Percentiles rank a stretch among this genome's conserved stretches.
phyloP scores from a whole-genome alignment of 2,797 vertebrate species.

The Anomalospiza imberbis region DNA sequence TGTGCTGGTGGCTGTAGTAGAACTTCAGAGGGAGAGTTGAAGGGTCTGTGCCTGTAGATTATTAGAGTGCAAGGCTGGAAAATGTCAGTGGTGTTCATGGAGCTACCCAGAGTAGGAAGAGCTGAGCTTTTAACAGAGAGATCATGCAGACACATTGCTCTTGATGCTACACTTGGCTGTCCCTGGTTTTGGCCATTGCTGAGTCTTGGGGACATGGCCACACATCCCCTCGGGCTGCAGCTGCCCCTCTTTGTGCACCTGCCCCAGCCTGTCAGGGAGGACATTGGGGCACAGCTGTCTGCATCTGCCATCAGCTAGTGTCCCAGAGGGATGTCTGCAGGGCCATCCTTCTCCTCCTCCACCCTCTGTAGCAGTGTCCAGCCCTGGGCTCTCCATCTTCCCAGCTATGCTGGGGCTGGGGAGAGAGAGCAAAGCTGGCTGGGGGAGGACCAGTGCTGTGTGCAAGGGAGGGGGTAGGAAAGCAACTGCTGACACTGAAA shows the following conservation, averaged over 20 bases:
- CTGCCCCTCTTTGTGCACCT: neutral
- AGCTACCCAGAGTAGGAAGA: neutral
- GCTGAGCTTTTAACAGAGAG: neutral
- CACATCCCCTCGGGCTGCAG: fast-evolving
- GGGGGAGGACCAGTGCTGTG: neutral
- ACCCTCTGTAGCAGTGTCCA: fast-evolving
- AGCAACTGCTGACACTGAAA: neutral
- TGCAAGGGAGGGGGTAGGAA: neutral
- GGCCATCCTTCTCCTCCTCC: neutral
- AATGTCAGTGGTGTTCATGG: neutral
- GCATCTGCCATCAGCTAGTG: neutral
- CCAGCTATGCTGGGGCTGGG: neutral
- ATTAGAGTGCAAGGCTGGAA: neutral
- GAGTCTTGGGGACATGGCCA: neutral
- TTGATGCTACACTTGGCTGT: neutral
- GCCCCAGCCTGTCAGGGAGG: neutral
- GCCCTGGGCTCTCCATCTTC: neutral
- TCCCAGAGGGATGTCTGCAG: neutral
- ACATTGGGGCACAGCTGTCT: neutral
- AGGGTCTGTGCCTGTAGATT: neutral
- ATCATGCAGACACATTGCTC: fast-evolving
- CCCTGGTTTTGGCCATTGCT: neutral
- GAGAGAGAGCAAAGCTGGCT: neutral
- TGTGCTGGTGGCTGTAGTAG: neutral
- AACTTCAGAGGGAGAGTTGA: neutral